Percentiles rank a stretch among this genome's conserved stretches.
Conservation (phyloP, 2,113 vertebrate species). For the Peromyscus leucopus region DNA sequence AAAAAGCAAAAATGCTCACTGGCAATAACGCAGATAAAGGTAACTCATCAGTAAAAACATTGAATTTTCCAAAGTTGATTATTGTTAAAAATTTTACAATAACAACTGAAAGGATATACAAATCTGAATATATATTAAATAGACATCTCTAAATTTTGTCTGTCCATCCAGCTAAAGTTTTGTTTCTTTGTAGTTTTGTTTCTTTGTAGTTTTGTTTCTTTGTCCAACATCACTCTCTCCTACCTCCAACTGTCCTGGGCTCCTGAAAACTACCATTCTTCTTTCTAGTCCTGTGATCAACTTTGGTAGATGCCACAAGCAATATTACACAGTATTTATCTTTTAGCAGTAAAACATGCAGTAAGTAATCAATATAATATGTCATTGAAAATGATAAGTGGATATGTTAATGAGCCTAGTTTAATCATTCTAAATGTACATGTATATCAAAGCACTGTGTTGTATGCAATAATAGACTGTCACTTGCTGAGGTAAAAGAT, state of each 20-base stretch:
- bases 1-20: background rate
- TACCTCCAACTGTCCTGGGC: background rate
- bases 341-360: background rate
- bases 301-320: background rate
- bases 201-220: background rate
- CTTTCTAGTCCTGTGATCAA: background rate
- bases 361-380: background rate
- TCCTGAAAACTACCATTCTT: too few relatives aligned
- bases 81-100: constrained; percentile 2
- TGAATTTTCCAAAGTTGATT: background rate
- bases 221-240: background rate
- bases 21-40: background rate
- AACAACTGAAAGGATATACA: background rate
- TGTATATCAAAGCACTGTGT: background rate
- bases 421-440: background rate
- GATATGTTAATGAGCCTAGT: background rate
- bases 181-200: background rate
- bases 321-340: background rate
- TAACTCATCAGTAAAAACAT: background rate
- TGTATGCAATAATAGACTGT: background rate
- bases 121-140: background rate
- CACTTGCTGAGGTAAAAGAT: background rate
- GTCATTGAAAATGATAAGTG: background rate
- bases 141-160: background rate
- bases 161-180: background rate